A percentile compares a stretch with the other conserved stretches of the same genome.
These are phyloP conservation scores for Copsychus sechellarum DNA, from an alignment of 2,113 vertebrate species.

Conservation along the genomic window DNA sequence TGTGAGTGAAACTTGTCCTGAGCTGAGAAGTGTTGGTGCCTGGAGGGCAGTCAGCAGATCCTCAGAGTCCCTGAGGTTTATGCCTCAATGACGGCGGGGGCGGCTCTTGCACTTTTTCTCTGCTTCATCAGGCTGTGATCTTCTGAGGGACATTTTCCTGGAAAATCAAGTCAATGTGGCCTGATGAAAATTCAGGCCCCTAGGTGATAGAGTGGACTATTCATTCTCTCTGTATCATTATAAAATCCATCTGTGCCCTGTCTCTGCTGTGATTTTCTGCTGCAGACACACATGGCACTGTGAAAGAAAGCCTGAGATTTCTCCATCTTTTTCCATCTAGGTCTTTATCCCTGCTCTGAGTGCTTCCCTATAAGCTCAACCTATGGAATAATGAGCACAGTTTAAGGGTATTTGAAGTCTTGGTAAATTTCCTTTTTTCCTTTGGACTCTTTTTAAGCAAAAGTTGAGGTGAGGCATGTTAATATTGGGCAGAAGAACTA, in stretches of 20 bases:
- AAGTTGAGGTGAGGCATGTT: not conserved
- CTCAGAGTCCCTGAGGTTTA: not conserved
- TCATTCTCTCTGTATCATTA: not conserved
- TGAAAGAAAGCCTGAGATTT: not conserved
- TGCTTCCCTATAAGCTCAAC: not conserved
- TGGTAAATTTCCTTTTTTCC: not conserved
- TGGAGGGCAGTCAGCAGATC: not conserved
- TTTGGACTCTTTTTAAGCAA: not conserved
- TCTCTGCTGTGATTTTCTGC: not conserved
- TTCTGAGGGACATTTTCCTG: not conserved
- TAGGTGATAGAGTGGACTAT: not conserved
- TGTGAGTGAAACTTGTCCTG: fast-evolving
- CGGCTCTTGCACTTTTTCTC: not conserved
- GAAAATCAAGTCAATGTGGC: not conserved
- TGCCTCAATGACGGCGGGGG: not conserved
- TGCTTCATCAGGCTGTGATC: not conserved
- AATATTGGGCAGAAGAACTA: not conserved
- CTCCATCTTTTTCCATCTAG: not conserved
- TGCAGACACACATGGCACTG: not conserved
- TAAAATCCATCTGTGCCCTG: not conserved
- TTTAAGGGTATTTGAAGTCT: not conserved
- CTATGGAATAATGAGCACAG: not conserved
- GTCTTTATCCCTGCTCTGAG: not conserved
- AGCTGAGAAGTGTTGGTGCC: not conserved
- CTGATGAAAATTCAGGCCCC: not conserved